Conservation (phyloP, 2,888 invertebrate genomes). For the Lutraria lutraria region DNA sequence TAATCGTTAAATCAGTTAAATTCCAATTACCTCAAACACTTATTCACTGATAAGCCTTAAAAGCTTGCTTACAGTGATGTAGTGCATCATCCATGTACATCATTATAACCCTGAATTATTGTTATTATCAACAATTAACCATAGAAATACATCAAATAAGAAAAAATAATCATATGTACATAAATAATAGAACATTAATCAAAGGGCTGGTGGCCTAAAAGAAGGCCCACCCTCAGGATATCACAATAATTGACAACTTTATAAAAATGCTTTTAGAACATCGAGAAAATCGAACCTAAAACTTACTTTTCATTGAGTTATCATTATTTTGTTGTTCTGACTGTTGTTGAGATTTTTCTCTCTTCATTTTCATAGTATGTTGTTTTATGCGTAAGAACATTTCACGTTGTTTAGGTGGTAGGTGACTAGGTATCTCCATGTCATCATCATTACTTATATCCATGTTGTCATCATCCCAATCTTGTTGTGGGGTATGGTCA, state of each 20-base stretch:
- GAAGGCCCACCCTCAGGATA: too few relatives aligned
- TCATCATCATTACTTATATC: slow-evolving; percentile 41
- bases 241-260: neutral
- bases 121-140: too few relatives aligned
- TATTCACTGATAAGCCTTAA: too few relatives aligned
- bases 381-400: slow-evolving; percentile 90
- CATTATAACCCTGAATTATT: too few relatives aligned
- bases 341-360: slow-evolving; percentile 77
- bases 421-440: slow-evolving; percentile 87
- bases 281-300: neutral
- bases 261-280: neutral
- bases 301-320: slow-evolving; percentile 46
- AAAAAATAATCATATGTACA: too few relatives aligned
- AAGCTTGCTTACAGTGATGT: too few relatives aligned
- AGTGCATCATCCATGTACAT: too few relatives aligned
- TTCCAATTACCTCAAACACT: too few relatives aligned
- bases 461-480: slow-evolving; percentile 53
- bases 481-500: slow-evolving; percentile 51
- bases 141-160: too few relatives aligned
- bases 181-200: too few relatives aligned
- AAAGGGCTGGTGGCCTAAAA: too few relatives aligned
- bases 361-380: slow-evolving; percentile 89
- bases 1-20: too few relatives aligned
- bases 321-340: slow-evolving; percentile 60
- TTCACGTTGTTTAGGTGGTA: slow-evolving; percentile 91